Percentiles rank a stretch among this genome's conserved stretches.
phyloP scores from a whole-genome alignment of 2,888 invertebrate species.

The Cyrtodaria siliqua region DNA sequence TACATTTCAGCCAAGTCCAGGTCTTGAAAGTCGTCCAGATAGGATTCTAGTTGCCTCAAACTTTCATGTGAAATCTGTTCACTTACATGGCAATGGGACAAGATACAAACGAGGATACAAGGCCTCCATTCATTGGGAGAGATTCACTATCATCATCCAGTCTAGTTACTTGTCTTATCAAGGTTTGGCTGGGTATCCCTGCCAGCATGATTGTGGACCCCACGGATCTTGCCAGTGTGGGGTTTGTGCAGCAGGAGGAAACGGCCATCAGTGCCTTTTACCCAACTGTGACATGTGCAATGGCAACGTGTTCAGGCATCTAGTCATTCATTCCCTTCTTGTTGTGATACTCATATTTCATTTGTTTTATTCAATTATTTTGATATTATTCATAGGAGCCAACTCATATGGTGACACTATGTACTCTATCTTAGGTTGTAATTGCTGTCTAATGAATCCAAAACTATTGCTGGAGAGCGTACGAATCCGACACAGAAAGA shows the following conservation, averaged over 20 bases:
- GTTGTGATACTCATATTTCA: slow-evolving; percentile 57
- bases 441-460: slow-evolving; percentile 74
- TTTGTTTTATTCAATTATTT: slow-evolving; percentile 70
- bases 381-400: slow-evolving; percentile 71
- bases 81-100: slow-evolving; percentile 70
- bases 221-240: slow-evolving; percentile 82
- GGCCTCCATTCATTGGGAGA: slow-evolving; percentile 65
- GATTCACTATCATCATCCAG: slow-evolving; percentile 67
- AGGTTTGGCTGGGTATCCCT: slow-evolving; percentile 76
- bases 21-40: slow-evolving; percentile 81
- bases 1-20: slow-evolving; percentile 78
- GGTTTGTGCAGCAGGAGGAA: slow-evolving; percentile 76
- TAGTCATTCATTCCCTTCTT: slow-evolving; percentile 55
- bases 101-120: slow-evolving; percentile 69
- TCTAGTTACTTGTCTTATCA: slow-evolving; percentile 64
- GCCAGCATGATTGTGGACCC: slow-evolving; percentile 83
- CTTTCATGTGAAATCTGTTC: slow-evolving; percentile 50
- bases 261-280: slow-evolving; percentile 69
- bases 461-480: not conserved
- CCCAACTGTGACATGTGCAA: slow-evolving; percentile 78
- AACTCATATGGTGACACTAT: slow-evolving; percentile 64
- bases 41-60: slow-evolving; percentile 72
- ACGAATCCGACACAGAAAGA: slow-evolving; percentile 4
- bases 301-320: slow-evolving; percentile 47
- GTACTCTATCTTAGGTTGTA: slow-evolving; percentile 69